phyloP scores from a whole-genome alignment of 2,113 vertebrate genomes.

The Hemibagrus wyckioides region DNA sequence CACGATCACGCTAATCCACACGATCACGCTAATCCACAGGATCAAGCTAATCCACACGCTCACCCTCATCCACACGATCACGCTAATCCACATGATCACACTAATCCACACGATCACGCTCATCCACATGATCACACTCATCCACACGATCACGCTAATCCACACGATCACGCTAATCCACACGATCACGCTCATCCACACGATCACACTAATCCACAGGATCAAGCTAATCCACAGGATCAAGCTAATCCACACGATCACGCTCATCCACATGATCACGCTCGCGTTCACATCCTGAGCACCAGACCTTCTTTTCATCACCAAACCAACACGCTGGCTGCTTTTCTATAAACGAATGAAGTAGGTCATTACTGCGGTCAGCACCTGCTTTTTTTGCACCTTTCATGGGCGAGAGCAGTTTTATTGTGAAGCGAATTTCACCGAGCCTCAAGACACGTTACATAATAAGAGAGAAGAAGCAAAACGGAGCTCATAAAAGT shows the following conservation, averaged over 20 bases:
- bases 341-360: neutral
- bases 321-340: neutral
- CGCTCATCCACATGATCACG: conserved; percentile 18
- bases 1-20: too few species aligned
- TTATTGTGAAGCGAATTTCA: conserved; percentile 12
- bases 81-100: too few species aligned
- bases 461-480: conserved; percentile 8
- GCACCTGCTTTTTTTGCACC: neutral
- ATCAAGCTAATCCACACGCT: too few species aligned
- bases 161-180: too few species aligned
- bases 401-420: conserved; percentile 8
- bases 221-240: too few species aligned
- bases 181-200: too few species aligned
- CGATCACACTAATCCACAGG: too few species aligned
- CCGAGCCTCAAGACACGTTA: conserved; percentile 16
- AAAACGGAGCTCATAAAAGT: neutral
- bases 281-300: neutral
- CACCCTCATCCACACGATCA: too few species aligned
- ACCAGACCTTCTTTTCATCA: neutral
- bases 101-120: too few species aligned
- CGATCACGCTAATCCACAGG: too few species aligned
- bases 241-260: conserved; percentile 2
- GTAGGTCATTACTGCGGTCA: conserved; percentile 1
- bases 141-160: too few species aligned
- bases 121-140: too few species aligned